Conservation (phyloP, 1,140 invertebrate genomes). For the Aphaenogaster ashmeadi region DNA sequence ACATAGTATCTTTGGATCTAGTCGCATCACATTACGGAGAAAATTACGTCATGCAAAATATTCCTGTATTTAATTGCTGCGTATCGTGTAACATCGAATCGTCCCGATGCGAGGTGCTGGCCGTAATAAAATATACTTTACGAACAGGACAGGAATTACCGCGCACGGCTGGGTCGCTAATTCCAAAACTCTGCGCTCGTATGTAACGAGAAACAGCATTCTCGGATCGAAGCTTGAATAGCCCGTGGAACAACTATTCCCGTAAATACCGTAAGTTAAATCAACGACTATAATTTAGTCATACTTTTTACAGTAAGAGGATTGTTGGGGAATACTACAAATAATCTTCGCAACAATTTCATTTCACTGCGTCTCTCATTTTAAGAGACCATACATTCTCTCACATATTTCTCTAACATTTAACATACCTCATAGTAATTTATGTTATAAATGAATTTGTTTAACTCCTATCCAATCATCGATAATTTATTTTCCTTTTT, state of each 20-base stretch:
- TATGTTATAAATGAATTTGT: not conserved
- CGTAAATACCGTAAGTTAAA: conserved; percentile 57
- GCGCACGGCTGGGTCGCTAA: conserved; percentile 26
- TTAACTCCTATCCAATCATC: not conserved
- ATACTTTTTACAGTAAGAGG: conserved; percentile 11
- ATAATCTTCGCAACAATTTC: conserved; percentile 43
- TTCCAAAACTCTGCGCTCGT: conserved; percentile 60
- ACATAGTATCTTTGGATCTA: conserved; percentile 59
- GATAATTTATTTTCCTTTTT: not conserved
- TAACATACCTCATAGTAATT: not conserved
- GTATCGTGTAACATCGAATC: conserved; percentile 61
- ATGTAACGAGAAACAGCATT: conserved; percentile 56
- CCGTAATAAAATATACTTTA: conserved; percentile 35
- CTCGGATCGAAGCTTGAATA: conserved; percentile 56
- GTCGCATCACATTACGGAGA: conserved; percentile 42
- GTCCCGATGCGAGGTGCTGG: conserved; percentile 1
- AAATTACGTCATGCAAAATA: conserved; percentile 60
- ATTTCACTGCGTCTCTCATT: not conserved
- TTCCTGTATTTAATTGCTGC: conserved; percentile 52
- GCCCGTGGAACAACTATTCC: conserved; percentile 32
- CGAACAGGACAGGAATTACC: conserved; percentile 34
- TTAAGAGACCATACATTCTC: not conserved
- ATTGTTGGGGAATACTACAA: conserved; percentile 31
- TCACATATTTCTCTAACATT: not conserved
- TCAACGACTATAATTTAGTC: conserved; percentile 30